These are phyloP conservation scores for Apamea anceps DNA, from an alignment of 2,888 invertebrate genomes.

Conservation along the genomic window DNA sequence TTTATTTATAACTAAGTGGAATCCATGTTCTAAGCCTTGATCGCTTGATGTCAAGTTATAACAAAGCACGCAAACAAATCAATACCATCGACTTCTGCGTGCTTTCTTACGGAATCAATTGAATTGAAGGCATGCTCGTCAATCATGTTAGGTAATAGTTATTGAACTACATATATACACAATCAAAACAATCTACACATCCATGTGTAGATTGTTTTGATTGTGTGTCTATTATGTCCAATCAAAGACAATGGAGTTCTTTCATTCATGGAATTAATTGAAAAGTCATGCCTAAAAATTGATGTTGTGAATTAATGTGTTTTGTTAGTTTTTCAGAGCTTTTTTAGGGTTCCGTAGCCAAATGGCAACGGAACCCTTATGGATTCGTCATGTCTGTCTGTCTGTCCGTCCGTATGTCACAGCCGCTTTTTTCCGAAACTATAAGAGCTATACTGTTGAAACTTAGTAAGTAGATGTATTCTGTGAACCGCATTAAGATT, in stretches of 20 bases:
- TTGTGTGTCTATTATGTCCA: slow-evolving; percentile 36
- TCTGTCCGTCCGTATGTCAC: too few relatives aligned
- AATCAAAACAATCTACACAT: too few relatives aligned
- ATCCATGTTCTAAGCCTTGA: slow-evolving; percentile 1
- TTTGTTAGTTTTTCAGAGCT: not conserved
- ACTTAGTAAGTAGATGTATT: too few relatives aligned
- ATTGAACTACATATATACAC: slow-evolving; percentile 7
- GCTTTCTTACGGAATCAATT: slow-evolving; percentile 28
- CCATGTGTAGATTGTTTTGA: slow-evolving; percentile 35
- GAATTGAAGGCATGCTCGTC: slow-evolving; percentile 12
- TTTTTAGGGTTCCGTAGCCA: too few relatives aligned
- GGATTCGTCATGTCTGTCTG: too few relatives aligned
- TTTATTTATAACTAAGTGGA: slow-evolving; percentile 11
- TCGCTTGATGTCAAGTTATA: slow-evolving; percentile 9
- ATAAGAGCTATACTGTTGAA: too few relatives aligned
- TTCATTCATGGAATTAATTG: slow-evolving; percentile 31
- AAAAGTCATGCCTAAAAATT: not conserved
- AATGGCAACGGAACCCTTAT: too few relatives aligned
- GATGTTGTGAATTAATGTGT: not conserved
- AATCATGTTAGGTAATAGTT: slow-evolving; percentile 30
- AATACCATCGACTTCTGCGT: slow-evolving; percentile 9
- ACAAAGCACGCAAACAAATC: slow-evolving; percentile 41
- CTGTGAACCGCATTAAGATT: too few relatives aligned
- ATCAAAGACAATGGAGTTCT: slow-evolving; percentile 36
- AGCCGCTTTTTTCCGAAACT: too few relatives aligned